Base-by-base conservation (phyloP, 1,140 invertebrate genomes). In the Eueides isabella region DNA sequence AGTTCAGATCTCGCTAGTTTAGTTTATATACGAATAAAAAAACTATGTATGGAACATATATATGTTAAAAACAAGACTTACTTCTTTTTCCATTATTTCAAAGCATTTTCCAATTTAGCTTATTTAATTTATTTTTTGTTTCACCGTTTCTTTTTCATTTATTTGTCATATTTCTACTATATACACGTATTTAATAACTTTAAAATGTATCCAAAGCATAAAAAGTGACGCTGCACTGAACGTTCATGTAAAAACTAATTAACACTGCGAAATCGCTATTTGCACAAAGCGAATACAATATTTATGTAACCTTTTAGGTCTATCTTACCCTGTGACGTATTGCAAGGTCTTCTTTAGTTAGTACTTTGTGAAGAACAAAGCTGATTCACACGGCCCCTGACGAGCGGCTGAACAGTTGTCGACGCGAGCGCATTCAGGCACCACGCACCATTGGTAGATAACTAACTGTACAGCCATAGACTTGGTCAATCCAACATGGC, bases 391-490 rank as follows among this genome's bases (percentile, higher is more conserved):
- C 89, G 90, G 84, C 82, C 77, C 81, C 78, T 77, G 80, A 72
- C 67, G 61, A 74, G 44, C 72, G 28, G 62, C 30, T 69, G 55
- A 78, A 82, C 86, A 91, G 89, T 91, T 86, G 80, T 78, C 71
- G 79, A 74, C 87, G 86, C 87, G 87, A 84, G 66, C 81, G 75
- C 89, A 83, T 62, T 61, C 81, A 66, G 82, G 76, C 82, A 91
- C 83, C 83, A 92, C 91, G 86, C 90, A 87, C 84, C 89, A 91
- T 84, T 85, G 89, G 81, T 78, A 80, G 81, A 55, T 55, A 55
- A 55, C 19, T 55, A 55, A 38, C 12, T 55, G 23, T 11, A n/a
- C 19, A 71, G 4, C 72, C 61, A 73, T 73, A 75, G 72, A 67
- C 66, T 63, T 71, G 74, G 76, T 71, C 75, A 79, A 26, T 29